A percentile compares a stretch with the other conserved stretches of the same genome.
Conservation (phyloP, 2,113 vertebrate genomes). For the Otocyon megalotis region DNA sequence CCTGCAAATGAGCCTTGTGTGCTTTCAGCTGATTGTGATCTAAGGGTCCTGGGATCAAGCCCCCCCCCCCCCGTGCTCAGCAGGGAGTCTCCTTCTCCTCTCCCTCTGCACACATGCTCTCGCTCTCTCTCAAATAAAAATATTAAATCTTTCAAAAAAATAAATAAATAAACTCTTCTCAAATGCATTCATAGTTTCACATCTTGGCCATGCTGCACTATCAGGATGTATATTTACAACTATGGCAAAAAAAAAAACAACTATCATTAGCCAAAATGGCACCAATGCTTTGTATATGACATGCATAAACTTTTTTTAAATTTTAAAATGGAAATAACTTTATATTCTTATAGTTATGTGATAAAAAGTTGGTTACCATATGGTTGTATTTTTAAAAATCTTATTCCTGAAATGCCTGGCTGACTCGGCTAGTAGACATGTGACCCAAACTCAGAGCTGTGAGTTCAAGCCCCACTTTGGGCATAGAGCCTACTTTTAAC, state of each 20-base stretch:
- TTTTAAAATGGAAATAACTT: slow-evolving; percentile 8
- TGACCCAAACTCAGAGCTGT: background rate
- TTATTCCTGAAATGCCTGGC: background rate
- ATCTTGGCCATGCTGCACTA: background rate
- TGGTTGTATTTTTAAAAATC: background rate
- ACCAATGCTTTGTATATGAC: background rate
- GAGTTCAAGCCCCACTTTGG: background rate
- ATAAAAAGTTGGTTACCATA: background rate
- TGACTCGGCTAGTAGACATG: background rate
- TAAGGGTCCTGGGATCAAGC: too few species aligned
- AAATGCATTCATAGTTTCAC: background rate
- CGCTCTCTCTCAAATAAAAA: too few species aligned
- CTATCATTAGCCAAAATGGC: background rate
- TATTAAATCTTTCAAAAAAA: too few species aligned
- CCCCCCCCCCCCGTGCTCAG: too few species aligned
- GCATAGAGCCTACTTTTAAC: background rate
- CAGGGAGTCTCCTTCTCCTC: too few species aligned
- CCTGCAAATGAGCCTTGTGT: too few species aligned
- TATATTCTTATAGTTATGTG: background rate
- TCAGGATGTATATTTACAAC: background rate
- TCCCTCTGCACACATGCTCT: too few species aligned
- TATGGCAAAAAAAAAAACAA: background rate
- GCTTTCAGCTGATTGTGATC: too few species aligned
- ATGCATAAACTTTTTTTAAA: background rate
- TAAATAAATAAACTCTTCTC: background rate